A percentile compares a stretch with the other conserved stretches of the same genome.
Conservation (phyloP, 2,797 vertebrate species). For the Mergus octosetaceus region DNA sequence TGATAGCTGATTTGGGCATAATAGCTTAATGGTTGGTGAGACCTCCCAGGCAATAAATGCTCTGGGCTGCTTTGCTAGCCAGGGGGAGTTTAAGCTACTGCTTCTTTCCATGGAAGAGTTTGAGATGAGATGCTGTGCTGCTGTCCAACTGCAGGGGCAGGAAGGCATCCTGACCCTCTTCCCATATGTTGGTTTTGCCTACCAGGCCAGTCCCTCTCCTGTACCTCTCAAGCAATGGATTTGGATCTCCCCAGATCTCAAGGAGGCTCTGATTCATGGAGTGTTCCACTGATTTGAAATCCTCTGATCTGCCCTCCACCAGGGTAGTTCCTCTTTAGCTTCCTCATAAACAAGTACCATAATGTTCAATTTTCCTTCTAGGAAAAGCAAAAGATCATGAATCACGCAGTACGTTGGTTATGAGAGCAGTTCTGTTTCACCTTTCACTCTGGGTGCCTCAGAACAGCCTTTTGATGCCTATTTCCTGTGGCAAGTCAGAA, state of each 20-base stretch:
- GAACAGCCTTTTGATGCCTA: slow-evolving; percentile 47
- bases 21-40: not conserved
- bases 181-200: not conserved
- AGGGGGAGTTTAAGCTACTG: not conserved
- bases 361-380: slow-evolving; percentile 58
- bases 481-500: slow-evolving; percentile 51
- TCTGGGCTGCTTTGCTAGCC: not conserved
- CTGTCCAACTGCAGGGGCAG: not conserved
- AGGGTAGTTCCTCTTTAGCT: not conserved
- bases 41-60: not conserved
- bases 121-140: not conserved
- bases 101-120: not conserved
- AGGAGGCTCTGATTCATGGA: not conserved
- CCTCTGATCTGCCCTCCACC: not conserved
- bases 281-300: not conserved
- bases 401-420: not conserved
- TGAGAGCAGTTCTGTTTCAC: slow-evolving; percentile 6
- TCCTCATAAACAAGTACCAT: not conserved
- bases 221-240: not conserved
- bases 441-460: slow-evolving; percentile 15
- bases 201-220: not conserved
- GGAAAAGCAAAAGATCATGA: slow-evolving; percentile 40
- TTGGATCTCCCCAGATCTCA: not conserved
- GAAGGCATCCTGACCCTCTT: not conserved
- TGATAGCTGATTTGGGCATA: accelerated